A percentile compares a stretch with the other conserved stretches of the same genome.
These are phyloP conservation scores for mouse (Mus musculus) DNA, from an alignment of 2,113 vertebrate genomes.

Conservation along the genomic window DNA sequence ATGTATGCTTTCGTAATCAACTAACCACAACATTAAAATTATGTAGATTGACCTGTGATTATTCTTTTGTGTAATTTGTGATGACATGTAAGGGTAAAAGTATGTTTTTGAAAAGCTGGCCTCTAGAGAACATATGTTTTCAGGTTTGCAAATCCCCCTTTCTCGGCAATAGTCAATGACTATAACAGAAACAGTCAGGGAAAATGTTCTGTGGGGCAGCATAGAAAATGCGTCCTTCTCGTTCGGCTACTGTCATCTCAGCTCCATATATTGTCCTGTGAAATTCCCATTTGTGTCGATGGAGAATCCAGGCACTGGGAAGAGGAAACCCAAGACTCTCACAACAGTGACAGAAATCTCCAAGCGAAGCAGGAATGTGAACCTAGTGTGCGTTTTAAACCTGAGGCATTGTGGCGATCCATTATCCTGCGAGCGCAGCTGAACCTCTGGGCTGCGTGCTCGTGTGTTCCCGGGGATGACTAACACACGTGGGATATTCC, in stretches of 20 bases:
- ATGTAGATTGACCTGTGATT: conserved; percentile 72
- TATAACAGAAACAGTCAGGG: conserved; percentile 75
- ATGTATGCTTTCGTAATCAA: conserved; percentile 73
- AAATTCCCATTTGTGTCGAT: conserved; percentile 68
- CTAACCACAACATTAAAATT: conserved; percentile 77
- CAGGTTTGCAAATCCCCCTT: conserved; percentile 67
- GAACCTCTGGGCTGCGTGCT: conserved; percentile 58
- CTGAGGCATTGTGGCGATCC: conserved; percentile 62
- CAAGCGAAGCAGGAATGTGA: conserved; percentile 71
- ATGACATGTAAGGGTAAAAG: conserved; percentile 76
- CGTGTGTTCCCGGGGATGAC: conserved; percentile 77
- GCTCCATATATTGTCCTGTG: conserved; percentile 56
- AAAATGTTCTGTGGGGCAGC: conserved; percentile 45
- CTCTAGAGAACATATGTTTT: conserved; percentile 71
- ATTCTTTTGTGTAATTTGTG: conserved; percentile 78
- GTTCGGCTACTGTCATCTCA: conserved; percentile 80
- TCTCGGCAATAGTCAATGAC: conserved; percentile 74
- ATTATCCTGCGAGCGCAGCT: conserved; percentile 64
- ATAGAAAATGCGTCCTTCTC: conserved; percentile 68
- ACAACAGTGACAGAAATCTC: conserved; percentile 75
- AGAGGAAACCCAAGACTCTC: conserved; percentile 75
- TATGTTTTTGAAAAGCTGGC: conserved; percentile 69
- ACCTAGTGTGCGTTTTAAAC: conserved; percentile 51
- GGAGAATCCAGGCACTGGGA: conserved; percentile 61
- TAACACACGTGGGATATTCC: conserved; percentile 74